Evolutionary conservation across 1,140 invertebrate genomes (phyloP).

Genomic region (Euura saliciscinereae): DNA sequence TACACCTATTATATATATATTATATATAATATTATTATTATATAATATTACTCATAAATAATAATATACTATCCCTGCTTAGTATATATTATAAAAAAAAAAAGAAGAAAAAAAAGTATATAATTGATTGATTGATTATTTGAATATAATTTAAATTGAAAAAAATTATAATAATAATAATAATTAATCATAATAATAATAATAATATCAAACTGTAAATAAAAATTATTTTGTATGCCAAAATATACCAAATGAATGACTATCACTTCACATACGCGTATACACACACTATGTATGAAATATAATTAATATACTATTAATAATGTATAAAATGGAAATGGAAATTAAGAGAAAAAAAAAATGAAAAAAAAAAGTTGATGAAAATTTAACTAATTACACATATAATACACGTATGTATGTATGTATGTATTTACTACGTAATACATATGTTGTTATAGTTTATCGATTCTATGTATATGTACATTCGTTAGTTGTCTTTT

Average conservation of each 20-base stretch:
- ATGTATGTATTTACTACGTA: no score
- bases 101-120: conserved; percentile 8
- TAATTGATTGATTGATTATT: conserved; percentile 31
- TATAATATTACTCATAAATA: conserved; percentile 35
- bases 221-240: conserved; percentile 60
- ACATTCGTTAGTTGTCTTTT: no score
- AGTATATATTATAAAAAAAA: conserved; percentile 27
- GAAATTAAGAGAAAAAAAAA: no score
- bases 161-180: conserved; percentile 18
- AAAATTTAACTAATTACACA: no score
- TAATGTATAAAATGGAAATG: no score
- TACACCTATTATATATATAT: conserved; percentile 9
- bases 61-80: conserved; percentile 39
- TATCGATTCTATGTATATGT: no score
- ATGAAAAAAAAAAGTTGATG: no score
- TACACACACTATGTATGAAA: background rate
- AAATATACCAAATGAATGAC: conserved; percentile 55
- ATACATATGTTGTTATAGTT: no score
- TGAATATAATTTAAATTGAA: no score
- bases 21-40: conserved; percentile 10
- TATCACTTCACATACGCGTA: conserved; percentile 1
- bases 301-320: no score
- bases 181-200: conserved; percentile 27
- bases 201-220: conserved; percentile 47
- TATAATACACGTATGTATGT: no score